Evolutionary conservation across 2,888 invertebrate species (phyloP).

Genomic region (Galerucella nymphaeae): DNA sequence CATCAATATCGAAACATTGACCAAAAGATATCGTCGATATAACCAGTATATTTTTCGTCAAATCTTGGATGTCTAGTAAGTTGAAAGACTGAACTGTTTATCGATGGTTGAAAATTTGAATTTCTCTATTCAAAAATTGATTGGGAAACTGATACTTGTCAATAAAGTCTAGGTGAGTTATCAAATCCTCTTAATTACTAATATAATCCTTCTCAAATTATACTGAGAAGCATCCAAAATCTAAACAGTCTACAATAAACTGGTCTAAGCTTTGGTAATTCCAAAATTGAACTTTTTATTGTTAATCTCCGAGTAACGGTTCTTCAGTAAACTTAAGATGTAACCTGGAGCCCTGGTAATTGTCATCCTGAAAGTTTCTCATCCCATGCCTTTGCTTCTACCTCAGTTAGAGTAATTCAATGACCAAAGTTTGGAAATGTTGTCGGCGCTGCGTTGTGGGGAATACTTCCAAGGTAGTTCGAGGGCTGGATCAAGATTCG

Average conservation of each 20-base stretch:
- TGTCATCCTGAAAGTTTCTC: slow-evolving; percentile 54
- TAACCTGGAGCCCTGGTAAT: slow-evolving; percentile 46
- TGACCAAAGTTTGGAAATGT: slow-evolving; percentile 55
- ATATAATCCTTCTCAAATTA: too few relatives aligned
- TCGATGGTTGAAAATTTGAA: too few relatives aligned
- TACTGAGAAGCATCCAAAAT: slow-evolving; percentile 34
- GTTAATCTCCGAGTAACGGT: slow-evolving; percentile 42
- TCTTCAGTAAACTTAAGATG: slow-evolving; percentile 36
- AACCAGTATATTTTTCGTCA: too few relatives aligned
- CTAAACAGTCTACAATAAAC: not conserved
- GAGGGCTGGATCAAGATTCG: slow-evolving; percentile 40
- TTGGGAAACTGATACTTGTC: too few relatives aligned
- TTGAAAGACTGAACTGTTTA: too few relatives aligned
- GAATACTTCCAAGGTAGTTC: slow-evolving; percentile 39
- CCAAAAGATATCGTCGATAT: too few relatives aligned
- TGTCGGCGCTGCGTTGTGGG: slow-evolving; percentile 38
- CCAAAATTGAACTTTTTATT: slow-evolving; percentile 40
- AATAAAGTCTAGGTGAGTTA: too few relatives aligned
- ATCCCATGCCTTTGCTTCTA: slow-evolving; percentile 42
- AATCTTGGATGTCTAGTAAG: too few relatives aligned
- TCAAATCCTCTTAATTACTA: too few relatives aligned
- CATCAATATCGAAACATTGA: too few relatives aligned
- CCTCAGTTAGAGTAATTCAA: slow-evolving; percentile 51
- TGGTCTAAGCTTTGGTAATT: slow-evolving; percentile 14
- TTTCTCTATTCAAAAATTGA: too few relatives aligned